Conservation (phyloP, 2,888 invertebrate genomes). For the Unio pictorum region DNA sequence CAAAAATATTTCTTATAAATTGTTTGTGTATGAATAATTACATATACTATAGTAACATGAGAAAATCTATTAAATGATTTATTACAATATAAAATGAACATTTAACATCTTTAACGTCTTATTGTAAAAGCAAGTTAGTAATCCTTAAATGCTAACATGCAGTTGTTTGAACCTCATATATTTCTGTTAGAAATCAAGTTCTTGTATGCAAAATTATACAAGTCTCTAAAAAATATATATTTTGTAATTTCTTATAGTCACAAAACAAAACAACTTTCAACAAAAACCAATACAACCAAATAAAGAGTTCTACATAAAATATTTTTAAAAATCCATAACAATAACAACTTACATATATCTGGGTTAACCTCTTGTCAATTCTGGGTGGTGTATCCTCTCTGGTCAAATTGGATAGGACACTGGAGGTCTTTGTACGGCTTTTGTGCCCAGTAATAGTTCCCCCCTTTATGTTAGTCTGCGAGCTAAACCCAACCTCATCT, state of each 20-base stretch:
- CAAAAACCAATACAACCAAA: neutral
- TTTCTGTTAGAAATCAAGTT: too few species aligned
- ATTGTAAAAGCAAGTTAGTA: too few species aligned
- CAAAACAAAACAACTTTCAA: neutral
- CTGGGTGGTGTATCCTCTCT: conserved; percentile 57
- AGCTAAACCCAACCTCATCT: conserved; percentile 43
- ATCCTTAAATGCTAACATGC: too few species aligned
- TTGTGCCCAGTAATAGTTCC: conserved; percentile 32
- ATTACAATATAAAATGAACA: too few species aligned
- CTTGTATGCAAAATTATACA: neutral
- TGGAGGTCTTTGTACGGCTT: conserved; percentile 37
- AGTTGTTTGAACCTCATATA: too few species aligned
- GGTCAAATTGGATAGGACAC: conserved; percentile 36
- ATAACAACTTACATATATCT: conserved; percentile 61
- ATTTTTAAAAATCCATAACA: neutral
- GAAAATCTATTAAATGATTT: too few species aligned
- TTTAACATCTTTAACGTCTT: too few species aligned
- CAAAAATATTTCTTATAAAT: too few species aligned
- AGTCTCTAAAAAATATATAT: neutral
- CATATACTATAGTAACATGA: too few species aligned
- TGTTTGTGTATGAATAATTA: too few species aligned
- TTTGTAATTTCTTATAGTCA: conserved; percentile 1
- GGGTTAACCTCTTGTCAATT: conserved; percentile 66
- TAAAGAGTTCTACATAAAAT: neutral
- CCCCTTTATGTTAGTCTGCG: conserved; percentile 19